Evolutionary conservation across 2,888 invertebrate genomes (phyloP), one percentile per base, ranked within the genome.

Genomic region (Pollenia amentaria): DNA sequence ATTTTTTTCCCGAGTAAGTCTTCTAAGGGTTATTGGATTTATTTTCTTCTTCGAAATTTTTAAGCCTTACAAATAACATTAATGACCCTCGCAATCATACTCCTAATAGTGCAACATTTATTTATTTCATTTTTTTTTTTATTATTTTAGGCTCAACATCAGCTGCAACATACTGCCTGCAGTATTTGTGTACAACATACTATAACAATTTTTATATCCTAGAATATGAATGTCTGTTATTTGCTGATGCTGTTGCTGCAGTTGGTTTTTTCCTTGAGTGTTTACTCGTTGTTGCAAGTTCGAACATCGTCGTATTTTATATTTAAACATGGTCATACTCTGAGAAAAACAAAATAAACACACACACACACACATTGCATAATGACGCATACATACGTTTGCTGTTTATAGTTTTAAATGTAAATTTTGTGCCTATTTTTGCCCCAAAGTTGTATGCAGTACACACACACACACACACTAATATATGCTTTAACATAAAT

Each of bases 301-400:
- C 48, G 55, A 87, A 81, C 87, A 87, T 84, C 75, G 62, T 80
- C 84, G 87, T 87, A 87, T 84, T 84, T 87, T 87, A 87, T 87
- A 87, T 87, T 87, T 84, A 76, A 87, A 87, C 87, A 87, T 84
- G 83, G 76, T 48, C 83, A 73, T 73, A 82, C 40, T 38, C 48
- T 10, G 53, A 76, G 21, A 11, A 64, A 42, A 8, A 46, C 1
- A 73, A 29, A 44, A 53, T 4, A 3, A 67, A 12, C 2, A 18
- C 14, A 29, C 57, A 76, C 48, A 38, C n/a, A 60, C 48, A 80
- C 65, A 84, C 76, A 86, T 87, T 87, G 79, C 80, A 87, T 87
- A 87, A 87, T 81, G 84, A 87, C 87, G 87, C 84, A 87, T 84
- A 80, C 80, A 81, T 72, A 80, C 60, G 80, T 73, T 83, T 83